Base-by-base conservation (phyloP, 1,140 invertebrate species). In the Ceratina japonica region DNA sequence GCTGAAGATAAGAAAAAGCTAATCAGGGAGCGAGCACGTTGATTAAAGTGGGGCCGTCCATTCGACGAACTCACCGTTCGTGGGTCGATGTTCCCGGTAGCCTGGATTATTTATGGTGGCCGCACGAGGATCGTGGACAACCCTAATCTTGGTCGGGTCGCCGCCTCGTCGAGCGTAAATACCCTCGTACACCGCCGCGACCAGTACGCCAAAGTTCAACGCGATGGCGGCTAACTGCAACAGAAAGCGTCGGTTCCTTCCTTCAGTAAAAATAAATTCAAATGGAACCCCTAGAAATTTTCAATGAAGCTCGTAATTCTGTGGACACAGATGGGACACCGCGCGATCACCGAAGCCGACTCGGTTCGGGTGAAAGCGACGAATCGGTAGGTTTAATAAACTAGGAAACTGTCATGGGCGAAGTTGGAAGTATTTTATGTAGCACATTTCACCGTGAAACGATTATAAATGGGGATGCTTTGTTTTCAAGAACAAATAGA, bases 91-190 rank as follows among this genome's bases (percentile, higher is more conserved):
- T 82, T 97, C 96, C 89, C 96, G 94, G 89, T 96, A 97, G 20
- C 96, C 96, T 10, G 96, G 96, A 93, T 97, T 97, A 86, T 96
- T 96, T 86, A 96, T 96, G 2, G 96, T 97, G 18, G 95, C 95
- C 16, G 94, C 94, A 69, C 93, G 92, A 7, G 94, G 92, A 85
- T 95, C 94, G 3, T 93, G 89, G 15, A 90, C 86, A 73, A 94
- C 93, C 82, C 91, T 90, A 49, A 94, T 92, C 87, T 94, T 94
- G 15, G 96, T 97, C 0, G 96, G 96, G 91, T 97, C 96, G 52
- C 96, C 96, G 1, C 96, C 95, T 92, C 93, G 86, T 94, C 93
- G 81, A 93, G 93, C 74, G 94, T 94, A 92, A 95, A 97, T 91
- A 94, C 93, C 87, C 95, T 97, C 96, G 89, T 97, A 97, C 49